Conservation (phyloP, 2,888 invertebrate species). For the Caenorhabditis uteleia region DNA sequence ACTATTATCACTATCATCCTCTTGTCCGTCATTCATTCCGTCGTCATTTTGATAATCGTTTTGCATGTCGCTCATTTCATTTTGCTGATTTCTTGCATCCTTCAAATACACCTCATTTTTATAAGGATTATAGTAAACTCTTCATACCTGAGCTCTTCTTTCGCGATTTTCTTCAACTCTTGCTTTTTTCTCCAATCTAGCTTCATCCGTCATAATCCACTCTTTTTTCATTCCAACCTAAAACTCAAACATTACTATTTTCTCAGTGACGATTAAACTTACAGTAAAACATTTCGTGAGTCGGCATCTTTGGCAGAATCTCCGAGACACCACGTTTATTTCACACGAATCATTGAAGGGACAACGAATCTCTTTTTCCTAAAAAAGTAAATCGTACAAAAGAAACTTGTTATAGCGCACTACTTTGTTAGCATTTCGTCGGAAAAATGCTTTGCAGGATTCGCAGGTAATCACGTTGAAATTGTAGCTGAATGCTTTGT, state of each 20-base stretch:
- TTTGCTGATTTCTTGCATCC: constrained; percentile 18
- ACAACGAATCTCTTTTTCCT: constrained; percentile 64
- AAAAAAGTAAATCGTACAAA: constrained; percentile 2
- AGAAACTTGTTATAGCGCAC: too few relatives aligned
- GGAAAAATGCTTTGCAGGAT: constrained; percentile 94
- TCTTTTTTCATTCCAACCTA: constrained; percentile 68
- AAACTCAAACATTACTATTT: constrained; percentile 4
- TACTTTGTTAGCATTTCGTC: constrained; percentile 82
- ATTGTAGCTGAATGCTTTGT: constrained; percentile 72
- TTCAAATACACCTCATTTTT: too few relatives aligned
- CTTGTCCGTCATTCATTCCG: constrained; percentile 22
- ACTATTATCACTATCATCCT: constrained; percentile 21
- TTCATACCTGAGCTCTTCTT: constrained; percentile 19
- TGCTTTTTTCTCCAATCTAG: constrained; percentile 65
- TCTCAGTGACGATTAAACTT: neutral
- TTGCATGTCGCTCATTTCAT: too few relatives aligned
- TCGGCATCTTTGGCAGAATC: constrained; percentile 95
- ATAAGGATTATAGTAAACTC: too few relatives aligned
- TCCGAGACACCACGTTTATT: constrained; percentile 76
- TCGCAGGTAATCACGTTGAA: constrained; percentile 78
- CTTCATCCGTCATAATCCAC: constrained; percentile 69
- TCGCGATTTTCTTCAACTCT: constrained; percentile 66
- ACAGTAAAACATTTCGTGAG: constrained; percentile 84
- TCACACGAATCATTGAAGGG: constrained; percentile 66
- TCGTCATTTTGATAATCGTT: too few relatives aligned